Conservation (phyloP, 2,113 vertebrate genomes). For the Podarcis cretensis region DNA sequence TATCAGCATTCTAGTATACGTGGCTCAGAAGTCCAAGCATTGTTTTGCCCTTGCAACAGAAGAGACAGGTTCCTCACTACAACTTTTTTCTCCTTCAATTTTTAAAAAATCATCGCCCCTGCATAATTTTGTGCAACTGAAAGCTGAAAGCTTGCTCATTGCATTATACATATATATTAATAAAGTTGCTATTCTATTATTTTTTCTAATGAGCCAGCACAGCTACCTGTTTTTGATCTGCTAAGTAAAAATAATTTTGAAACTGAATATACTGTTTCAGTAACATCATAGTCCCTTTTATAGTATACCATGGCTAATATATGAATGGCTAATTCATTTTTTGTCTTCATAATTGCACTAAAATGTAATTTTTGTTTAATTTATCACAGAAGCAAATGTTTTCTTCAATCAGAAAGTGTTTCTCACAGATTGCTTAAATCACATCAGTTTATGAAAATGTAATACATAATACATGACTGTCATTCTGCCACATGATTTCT, state of each 20-base stretch:
- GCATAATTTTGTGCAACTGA: background rate
- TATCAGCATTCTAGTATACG: background rate
- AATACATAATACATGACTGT: background rate
- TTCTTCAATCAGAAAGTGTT: background rate
- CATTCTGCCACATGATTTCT: background rate
- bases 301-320: background rate
- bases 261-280: background rate
- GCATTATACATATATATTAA: background rate
- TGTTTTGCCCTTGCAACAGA: background rate
- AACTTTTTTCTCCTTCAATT: background rate
- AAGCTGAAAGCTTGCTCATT: background rate
- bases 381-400: background rate
- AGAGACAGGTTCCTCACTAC: background rate
- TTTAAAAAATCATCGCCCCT: background rate
- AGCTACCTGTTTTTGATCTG: background rate
- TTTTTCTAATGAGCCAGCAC: background rate
- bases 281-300: background rate
- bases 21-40: background rate
- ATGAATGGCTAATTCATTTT: background rate
- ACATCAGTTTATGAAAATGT: background rate
- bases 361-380: background rate
- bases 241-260: slow-evolving; percentile 5
- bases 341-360: background rate
- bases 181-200: background rate
- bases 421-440: background rate